phyloP scores from a whole-genome alignment of 1,140 invertebrate genomes.

The Leptopilina clavipes region DNA sequence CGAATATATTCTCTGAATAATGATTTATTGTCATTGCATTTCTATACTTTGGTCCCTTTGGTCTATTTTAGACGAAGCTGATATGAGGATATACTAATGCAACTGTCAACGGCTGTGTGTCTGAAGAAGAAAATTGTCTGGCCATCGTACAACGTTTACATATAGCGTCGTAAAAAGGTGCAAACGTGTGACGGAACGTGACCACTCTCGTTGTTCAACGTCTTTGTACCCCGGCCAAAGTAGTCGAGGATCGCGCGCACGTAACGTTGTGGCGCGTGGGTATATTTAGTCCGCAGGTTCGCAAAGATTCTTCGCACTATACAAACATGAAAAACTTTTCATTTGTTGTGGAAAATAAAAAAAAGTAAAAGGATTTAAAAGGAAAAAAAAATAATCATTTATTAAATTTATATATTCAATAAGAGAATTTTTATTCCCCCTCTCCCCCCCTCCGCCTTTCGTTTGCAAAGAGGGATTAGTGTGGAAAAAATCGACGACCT shows the following conservation, averaged over 20 bases:
- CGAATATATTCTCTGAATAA: neutral
- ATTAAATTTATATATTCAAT: no score
- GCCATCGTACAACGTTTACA: constrained; percentile 24
- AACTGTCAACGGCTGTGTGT: constrained; percentile 30
- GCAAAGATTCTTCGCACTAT: neutral
- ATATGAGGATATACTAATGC: neutral
- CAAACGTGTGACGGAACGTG: constrained; percentile 66
- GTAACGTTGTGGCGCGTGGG: constrained; percentile 54
- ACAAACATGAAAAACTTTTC: no score
- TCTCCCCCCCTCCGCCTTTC: no score
- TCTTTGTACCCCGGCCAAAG: constrained; percentile 64
- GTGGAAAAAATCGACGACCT: neutral
- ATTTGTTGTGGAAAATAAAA: no score
- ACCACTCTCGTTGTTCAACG: constrained; percentile 50
- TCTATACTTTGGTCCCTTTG: no score
- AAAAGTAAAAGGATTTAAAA: no score
- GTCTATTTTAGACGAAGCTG: neutral
- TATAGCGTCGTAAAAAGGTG: constrained; percentile 52
- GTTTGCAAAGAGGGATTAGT: no score
- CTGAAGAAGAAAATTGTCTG: constrained; percentile 44
- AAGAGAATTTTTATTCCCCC: no score
- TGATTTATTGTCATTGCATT: neutral
- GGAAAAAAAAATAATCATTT: no score
- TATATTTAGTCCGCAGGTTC: constrained; percentile 68
- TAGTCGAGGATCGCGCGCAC: constrained; percentile 59